Conservation (phyloP, 2,797 vertebrate genomes). For the Champsocephalus gunnari region DNA sequence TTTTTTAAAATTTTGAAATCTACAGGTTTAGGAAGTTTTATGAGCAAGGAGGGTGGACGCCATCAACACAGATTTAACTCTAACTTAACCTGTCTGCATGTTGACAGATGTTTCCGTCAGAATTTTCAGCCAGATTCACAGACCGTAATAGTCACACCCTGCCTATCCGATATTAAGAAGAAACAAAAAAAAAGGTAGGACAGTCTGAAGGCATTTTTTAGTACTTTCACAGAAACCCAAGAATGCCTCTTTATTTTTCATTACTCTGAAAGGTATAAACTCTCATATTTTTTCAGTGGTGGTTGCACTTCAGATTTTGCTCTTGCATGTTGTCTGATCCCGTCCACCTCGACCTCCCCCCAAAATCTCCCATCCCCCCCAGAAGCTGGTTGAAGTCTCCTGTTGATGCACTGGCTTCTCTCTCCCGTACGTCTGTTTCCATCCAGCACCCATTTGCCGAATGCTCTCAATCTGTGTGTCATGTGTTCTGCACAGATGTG, state of each 20-base stretch:
- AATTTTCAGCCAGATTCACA: conserved; percentile 87
- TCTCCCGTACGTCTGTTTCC: conserved; percentile 77
- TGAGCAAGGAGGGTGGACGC: conserved; percentile 49
- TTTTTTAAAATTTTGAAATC: conserved; percentile 56
- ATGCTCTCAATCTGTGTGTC: conserved; percentile 73
- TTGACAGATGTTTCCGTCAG: conserved; percentile 91
- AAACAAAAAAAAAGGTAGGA: conserved; percentile 89
- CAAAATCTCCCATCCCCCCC: background rate
- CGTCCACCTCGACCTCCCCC: conserved; percentile 67
- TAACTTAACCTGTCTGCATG: conserved; percentile 89
- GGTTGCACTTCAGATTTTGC: conserved; percentile 84
- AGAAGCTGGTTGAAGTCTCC: conserved; percentile 77
- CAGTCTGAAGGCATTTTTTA: conserved; percentile 84
- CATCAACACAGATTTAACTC: conserved; percentile 75
- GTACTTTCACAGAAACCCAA: conserved; percentile 84
- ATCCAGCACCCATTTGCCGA: conserved; percentile 80
- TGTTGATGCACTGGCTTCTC: conserved; percentile 80
- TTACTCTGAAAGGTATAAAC: conserved; percentile 83
- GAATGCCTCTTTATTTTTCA: conserved; percentile 86
- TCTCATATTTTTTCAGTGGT: conserved; percentile 83
- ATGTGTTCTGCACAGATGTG: conserved; percentile 80
- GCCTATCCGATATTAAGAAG: conserved; percentile 89
- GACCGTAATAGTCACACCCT: conserved; percentile 87
- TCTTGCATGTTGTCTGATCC: conserved; percentile 87
- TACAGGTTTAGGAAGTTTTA: conserved; percentile 53